Evolutionary conservation across 2,888 invertebrate genomes (phyloP), one percentile per base, ranked within the genome.

Genomic region (Melieria crassipennis): DNA sequence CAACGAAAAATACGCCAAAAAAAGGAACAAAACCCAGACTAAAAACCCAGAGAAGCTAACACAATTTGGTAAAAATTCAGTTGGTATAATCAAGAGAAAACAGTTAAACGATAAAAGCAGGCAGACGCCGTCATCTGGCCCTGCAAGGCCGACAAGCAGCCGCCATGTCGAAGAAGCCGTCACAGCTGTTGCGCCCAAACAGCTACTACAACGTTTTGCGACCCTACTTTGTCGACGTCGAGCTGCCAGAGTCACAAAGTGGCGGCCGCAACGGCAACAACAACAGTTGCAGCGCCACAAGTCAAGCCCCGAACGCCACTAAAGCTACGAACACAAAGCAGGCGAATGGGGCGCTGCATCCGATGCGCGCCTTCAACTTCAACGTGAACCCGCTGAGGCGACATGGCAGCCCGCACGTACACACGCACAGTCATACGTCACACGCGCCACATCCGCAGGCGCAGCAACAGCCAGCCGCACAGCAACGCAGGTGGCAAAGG

Each of bases 311-410:
- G 63, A 1, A 48, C 69, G 16, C 0, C 52, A 43, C 10, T 30
- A 47, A 50, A 11, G 16, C 16, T n/a, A 42, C 2, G 16, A 69
- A 13, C 47, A n/a, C 45, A 16, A 7, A 30, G 45, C 16, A 63
- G 57, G 10, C 11, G 48, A 11, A 13, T 16, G 10, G 13, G 7
- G 11, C 47, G 3, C 5, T 7, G 50, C n/a, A 62, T 5, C 42
- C 68, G 4, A 70, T 60, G 45, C 52, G 65, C 30, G 57, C 66
- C 7, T 46, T 56, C 45, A 69, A 58, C 11, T 62, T 46, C 50
- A 58, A 65, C 13, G 64, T 46, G 7, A 71, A 68, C 4, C 58
- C 69, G 11, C 52, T 67, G 10, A 65, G 75, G 43, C 75, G 30
- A 30, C 30, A 30, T 30, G 30, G 30, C 30, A 30, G 30, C 30